Conservation (phyloP, 2,888 invertebrate genomes). For the Epinotia demarniana region DNA sequence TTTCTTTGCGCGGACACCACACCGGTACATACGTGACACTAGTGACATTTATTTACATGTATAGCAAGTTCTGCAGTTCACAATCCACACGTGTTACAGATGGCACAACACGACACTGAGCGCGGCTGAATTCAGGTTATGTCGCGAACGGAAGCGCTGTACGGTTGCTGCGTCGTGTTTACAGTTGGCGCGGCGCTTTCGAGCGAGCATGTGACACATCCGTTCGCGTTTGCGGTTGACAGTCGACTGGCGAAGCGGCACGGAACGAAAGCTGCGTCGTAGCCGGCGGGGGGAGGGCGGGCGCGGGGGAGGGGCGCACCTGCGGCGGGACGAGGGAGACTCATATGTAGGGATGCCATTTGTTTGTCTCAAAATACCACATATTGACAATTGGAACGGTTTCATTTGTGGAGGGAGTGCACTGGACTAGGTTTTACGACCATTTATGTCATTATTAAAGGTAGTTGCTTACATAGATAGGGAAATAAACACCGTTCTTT, state of each 20-base stretch:
- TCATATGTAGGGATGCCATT: constrained; percentile 58
- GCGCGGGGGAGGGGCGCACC: constrained; percentile 71
- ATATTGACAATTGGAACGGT: constrained; percentile 35
- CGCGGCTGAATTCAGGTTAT: constrained; percentile 72
- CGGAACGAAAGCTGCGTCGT: constrained; percentile 57
- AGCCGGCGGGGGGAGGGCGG: constrained; percentile 55
- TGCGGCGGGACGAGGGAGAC: constrained; percentile 70
- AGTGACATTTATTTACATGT: constrained; percentile 76
- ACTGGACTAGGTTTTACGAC: not conserved
- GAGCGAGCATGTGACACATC: constrained; percentile 55
- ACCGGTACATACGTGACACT: constrained; percentile 71
- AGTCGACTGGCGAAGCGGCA: constrained; percentile 71
- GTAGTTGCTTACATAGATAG: not conserved
- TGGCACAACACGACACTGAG: constrained; percentile 79
- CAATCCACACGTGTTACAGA: constrained; percentile 66
- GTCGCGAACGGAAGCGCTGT: constrained; percentile 76
- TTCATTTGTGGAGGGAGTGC: constrained; percentile 25
- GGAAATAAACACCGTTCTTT: not conserved
- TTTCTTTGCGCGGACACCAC: constrained; percentile 75
- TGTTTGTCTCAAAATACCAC: constrained; percentile 43
- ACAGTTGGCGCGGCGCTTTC: constrained; percentile 78
- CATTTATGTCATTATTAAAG: constrained; percentile 10
- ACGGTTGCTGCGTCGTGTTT: constrained; percentile 81
- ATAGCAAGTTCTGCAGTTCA: constrained; percentile 70
- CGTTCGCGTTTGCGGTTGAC: constrained; percentile 73